Evolutionary conservation across 2,888 invertebrate genomes (phyloP).

Genomic region (Melinaea menophilus): DNA sequence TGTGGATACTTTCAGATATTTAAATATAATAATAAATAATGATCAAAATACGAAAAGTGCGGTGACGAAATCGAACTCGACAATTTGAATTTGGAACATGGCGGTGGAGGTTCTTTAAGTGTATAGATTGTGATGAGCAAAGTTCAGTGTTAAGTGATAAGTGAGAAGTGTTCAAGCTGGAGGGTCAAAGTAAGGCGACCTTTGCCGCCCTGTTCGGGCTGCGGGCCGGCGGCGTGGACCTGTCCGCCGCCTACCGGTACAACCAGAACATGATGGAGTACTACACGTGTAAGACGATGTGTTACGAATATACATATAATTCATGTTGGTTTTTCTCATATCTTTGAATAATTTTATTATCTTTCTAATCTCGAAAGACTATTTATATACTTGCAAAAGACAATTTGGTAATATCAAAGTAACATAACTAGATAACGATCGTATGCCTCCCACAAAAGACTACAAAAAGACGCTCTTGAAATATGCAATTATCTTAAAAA

Average conservation of each 20-base stretch:
- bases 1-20: not conserved
- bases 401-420: slow-evolving; percentile 7
- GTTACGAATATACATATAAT: not conserved
- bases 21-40: not conserved
- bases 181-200: slow-evolving; percentile 80
- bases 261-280: slow-evolving; percentile 99
- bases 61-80: slow-evolving; percentile 8
- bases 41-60: not conserved
- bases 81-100: slow-evolving; percentile 13
- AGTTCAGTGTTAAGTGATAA: slow-evolving; percentile 38
- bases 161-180: slow-evolving; percentile 76
- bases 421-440: no score
- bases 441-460: no score
- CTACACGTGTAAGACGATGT: slow-evolving; percentile 90
- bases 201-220: slow-evolving; percentile 81
- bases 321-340: no score
- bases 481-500: slow-evolving; percentile 33
- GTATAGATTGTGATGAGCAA: slow-evolving; percentile 30
- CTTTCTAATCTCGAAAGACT: no score
- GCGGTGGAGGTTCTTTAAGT: slow-evolving; percentile 35
- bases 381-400: not conserved
- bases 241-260: slow-evolving; percentile 95
- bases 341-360: no score
- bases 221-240: slow-evolving; percentile 88
- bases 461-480: slow-evolving; percentile 4